These are phyloP conservation scores for Sipha maydis DNA, from an alignment of 2,888 invertebrate species.

Conservation along the genomic window DNA sequence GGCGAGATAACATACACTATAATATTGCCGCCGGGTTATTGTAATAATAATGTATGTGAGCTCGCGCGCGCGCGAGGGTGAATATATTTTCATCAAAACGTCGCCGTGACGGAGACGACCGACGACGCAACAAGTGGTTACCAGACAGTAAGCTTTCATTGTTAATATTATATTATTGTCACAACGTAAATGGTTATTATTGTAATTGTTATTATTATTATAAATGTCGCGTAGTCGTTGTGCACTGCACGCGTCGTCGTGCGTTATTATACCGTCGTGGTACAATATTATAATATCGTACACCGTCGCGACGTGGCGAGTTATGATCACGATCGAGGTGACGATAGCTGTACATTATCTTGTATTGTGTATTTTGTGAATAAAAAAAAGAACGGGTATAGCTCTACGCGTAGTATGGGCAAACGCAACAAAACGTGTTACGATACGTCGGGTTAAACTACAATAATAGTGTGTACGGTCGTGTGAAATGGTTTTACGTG, in stretches of 20 bases:
- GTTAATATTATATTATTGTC: too few species aligned
- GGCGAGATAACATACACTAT: neutral
- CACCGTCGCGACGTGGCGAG: too few species aligned
- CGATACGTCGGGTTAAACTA: too few species aligned
- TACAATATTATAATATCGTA: too few species aligned
- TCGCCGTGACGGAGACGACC: neutral
- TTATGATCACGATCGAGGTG: too few species aligned
- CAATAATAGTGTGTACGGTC: too few species aligned
- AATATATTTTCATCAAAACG: constrained; percentile 42
- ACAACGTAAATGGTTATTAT: too few species aligned
- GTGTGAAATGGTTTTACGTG: neutral
- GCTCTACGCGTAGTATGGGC: neutral
- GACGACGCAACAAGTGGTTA: constrained; percentile 6
- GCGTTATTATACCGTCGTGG: too few species aligned
- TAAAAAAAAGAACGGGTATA: neutral
- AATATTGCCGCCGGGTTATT: constrained; percentile 17
- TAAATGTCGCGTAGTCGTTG: too few species aligned
- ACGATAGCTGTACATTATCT: neutral
- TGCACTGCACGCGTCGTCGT: too few species aligned
- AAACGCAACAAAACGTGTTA: neutral
- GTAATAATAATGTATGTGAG: neutral
- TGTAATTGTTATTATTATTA: too few species aligned
- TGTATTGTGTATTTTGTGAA: too few species aligned
- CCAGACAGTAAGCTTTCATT: neutral
- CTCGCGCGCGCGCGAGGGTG: constrained; percentile 39